These are phyloP conservation scores for Urocynchramus pylzowi DNA, from an alignment of 2,113 vertebrate species.

Conservation along the genomic window DNA sequence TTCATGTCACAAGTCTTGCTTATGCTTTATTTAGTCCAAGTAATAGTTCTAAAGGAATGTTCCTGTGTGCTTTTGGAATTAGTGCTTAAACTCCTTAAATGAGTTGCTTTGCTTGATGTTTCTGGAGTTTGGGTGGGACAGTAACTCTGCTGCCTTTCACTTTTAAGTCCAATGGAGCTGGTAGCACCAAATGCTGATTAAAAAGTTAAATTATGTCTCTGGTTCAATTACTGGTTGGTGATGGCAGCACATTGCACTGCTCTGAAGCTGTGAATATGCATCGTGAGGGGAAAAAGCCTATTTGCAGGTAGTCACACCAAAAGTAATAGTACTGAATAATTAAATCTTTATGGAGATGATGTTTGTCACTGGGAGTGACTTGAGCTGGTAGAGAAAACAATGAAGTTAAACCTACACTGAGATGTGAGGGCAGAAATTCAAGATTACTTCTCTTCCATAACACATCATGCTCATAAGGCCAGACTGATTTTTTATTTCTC, in stretches of 20 bases:
- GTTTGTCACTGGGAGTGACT: not conserved
- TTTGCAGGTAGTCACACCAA: not conserved
- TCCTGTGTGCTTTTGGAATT: not conserved
- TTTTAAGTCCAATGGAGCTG: not conserved
- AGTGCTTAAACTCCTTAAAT: not conserved
- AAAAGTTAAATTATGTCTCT: not conserved
- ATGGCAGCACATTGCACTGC: not conserved
- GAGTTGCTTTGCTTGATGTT: not conserved
- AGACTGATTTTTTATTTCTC: not conserved
- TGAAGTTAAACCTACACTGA: not conserved
- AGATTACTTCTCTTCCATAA: not conserved
- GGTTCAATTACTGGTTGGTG: fast-evolving
- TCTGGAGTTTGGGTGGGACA: not conserved
- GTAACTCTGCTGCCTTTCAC: not conserved
- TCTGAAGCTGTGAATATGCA: not conserved
- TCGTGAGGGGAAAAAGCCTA: fast-evolving
- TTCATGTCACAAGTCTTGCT: not conserved
- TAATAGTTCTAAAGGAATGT: not conserved
- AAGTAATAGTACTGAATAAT: not conserved
- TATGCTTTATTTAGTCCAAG: not conserved
- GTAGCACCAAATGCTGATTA: not conserved
- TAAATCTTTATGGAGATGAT: not conserved
- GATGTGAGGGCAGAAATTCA: not conserved
- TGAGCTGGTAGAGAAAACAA: not conserved
- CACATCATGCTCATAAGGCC: fast-evolving